A percentile compares a stretch with the other conserved stretches of the same genome.
Evolutionary conservation across 2,113 vertebrate species (phyloP).

Genomic region (Calidris pygmaea): DNA sequence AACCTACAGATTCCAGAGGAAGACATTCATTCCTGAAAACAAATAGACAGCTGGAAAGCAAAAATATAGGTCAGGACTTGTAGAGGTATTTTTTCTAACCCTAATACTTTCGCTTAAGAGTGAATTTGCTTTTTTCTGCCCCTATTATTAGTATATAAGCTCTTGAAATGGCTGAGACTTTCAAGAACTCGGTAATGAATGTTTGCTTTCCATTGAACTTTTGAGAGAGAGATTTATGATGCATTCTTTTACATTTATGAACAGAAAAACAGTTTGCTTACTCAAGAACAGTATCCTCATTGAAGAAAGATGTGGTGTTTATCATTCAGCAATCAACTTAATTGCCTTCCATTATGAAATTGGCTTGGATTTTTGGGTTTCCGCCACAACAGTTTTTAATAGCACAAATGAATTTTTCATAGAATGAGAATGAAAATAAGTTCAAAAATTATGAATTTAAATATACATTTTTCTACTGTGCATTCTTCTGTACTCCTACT

Average conservation of each 20-base stretch:
- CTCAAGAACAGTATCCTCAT: slow-evolving; percentile 40
- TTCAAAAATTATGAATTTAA: slow-evolving; percentile 19
- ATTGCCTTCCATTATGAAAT: slow-evolving; percentile 61
- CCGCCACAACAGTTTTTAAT: slow-evolving; percentile 51
- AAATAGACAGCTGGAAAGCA: background rate
- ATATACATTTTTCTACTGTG: background rate
- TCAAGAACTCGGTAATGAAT: background rate
- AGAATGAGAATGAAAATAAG: slow-evolving; percentile 25
- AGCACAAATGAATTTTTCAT: slow-evolving; percentile 61
- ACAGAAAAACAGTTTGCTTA: slow-evolving; percentile 37
- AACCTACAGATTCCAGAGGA: background rate
- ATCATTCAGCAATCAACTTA: slow-evolving; percentile 62
- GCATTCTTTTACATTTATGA: slow-evolving; percentile 24
- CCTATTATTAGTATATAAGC: background rate
- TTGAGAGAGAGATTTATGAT: background rate
- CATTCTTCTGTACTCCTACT: slow-evolving; percentile 6
- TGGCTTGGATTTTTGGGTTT: slow-evolving; percentile 59
- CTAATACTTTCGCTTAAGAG: background rate
- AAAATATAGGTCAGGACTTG: background rate
- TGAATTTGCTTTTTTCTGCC: background rate
- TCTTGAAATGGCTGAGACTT: slow-evolving; percentile 3
- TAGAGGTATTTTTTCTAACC: background rate
- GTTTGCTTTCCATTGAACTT: slow-evolving; percentile 34
- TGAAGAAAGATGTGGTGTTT: slow-evolving; percentile 57
- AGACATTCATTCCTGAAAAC: background rate